Evolutionary conservation across 1,140 invertebrate species (phyloP).

Genomic region (Leguminivora glycinivorella): DNA sequence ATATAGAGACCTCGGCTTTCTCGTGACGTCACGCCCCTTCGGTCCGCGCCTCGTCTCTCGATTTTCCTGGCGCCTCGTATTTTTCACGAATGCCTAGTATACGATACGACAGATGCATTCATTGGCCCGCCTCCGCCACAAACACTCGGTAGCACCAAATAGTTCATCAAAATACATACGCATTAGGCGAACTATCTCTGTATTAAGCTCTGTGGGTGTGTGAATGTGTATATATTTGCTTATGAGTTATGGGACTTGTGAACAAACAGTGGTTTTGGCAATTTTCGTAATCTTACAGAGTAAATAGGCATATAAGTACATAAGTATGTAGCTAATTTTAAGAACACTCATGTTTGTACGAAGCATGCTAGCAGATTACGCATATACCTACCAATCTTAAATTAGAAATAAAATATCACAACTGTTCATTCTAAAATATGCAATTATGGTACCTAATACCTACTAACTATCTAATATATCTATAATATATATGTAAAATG

Average conservation of each 20-base stretch:
- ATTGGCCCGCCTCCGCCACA: conserved; percentile 38
- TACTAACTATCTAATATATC: no score
- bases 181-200: background rate
- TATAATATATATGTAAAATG: no score
- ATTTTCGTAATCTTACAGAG: conserved; percentile 4
- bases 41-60: conserved; percentile 33
- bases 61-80: conserved; percentile 52
- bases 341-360: background rate
- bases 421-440: no score
- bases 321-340: background rate
- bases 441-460: no score
- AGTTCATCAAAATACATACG: background rate
- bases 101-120: conserved; percentile 42
- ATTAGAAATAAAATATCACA: no score
- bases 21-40: conserved; percentile 60
- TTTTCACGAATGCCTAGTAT: conserved; percentile 46
- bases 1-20: conserved; percentile 75
- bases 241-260: background rate
- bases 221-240: no score
- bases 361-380: no score
- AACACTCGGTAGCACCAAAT: conserved; percentile 30
- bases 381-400: no score
- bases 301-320: background rate
- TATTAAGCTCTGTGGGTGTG: background rate
- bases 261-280: conserved; percentile 3